Percentiles rank a stretch among this genome's conserved stretches.
phyloP scores from a whole-genome alignment of 2,797 vertebrate species.

The Dryobates pubescens region DNA sequence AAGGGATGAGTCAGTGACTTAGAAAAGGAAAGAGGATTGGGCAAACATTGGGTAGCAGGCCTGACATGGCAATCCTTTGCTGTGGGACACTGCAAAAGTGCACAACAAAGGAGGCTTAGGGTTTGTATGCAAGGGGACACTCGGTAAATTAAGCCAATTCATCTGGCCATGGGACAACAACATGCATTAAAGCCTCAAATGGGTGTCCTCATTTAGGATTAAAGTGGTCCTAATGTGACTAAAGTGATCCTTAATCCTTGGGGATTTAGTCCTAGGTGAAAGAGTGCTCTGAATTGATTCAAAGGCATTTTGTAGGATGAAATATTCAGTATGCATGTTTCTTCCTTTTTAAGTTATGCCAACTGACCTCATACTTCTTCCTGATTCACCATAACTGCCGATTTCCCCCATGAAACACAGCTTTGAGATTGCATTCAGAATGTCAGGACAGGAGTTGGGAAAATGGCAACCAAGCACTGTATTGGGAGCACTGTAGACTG shows the following conservation, averaged over 20 bases:
- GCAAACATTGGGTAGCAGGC: neutral
- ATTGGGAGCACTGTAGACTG: neutral
- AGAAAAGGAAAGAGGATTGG: conserved; percentile 38
- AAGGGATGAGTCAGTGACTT: conserved; percentile 58
- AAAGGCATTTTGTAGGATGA: conserved; percentile 4
- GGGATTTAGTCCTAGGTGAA: neutral
- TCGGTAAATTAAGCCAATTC: conserved; percentile 1
- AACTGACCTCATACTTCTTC: neutral
- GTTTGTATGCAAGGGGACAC: neutral
- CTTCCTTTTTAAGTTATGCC: neutral
- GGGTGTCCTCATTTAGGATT: neutral
- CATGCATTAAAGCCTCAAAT: neutral
- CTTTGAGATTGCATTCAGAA: neutral
- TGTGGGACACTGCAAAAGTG: neutral
- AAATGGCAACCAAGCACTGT: neutral
- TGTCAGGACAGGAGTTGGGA: neutral
- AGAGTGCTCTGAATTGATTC: conserved; percentile 2
- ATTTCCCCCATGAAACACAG: conserved; percentile 10
- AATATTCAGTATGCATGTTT: neutral
- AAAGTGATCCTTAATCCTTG: conserved; percentile 24
- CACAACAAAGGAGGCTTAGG: neutral
- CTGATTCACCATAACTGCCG: neutral
- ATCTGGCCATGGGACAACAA: neutral
- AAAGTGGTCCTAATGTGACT: conserved; percentile 32
- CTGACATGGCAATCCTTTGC: neutral